Evolutionary conservation across 1,140 invertebrate species (phyloP), one percentile per base, ranked within the genome.

Genomic region (Campoletis sonorensis): DNA sequence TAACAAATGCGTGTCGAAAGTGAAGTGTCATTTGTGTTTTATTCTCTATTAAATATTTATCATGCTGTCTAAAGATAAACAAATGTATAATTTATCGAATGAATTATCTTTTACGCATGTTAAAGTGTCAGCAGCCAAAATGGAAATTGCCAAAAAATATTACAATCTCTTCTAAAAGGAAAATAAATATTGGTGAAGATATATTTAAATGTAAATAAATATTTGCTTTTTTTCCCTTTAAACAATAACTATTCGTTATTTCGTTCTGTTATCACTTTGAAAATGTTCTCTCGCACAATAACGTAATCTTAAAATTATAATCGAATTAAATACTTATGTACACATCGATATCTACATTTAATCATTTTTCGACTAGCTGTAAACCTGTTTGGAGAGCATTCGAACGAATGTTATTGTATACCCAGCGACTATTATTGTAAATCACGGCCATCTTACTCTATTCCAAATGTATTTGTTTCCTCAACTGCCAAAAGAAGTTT

Each of bases 381-480:
- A 7, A 54, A 75, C 21, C 72, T 80, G 37, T 11, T 13, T 13
- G 40, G 11, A 13, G 64, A 72, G 30, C 37, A 54, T 54, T 79
- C 40, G 21, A 61, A 61, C 70, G 27, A 21, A 33, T 33, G 40
- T 67, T 71, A 80, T 58, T 81, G 21, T 78, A 79, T 80, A 67
- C 15, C 23, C 76, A 45, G 40, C 40, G 8, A 45, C 40, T 5
- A 45, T 45, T 1, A 10, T 10, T 45, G 13, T 45, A 45, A 45
- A 45, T 70, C 27, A 30, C 64, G 37, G 16, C 27, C 1, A 27
- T 51, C 82, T 92, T 94, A 99, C 93, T 99, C 98, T 88, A 99
- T 99, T 83, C 98, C 98, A 93, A 99, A 99, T 15, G 97, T 98
- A 90, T 98, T 98, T 18, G 98, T 99, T 93, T 99, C 98, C 92